Percentiles rank a stretch among this genome's conserved stretches.
These are phyloP conservation scores for Atlantisia rogersi DNA, from an alignment of 2,113 vertebrate species.

Conservation along the genomic window DNA sequence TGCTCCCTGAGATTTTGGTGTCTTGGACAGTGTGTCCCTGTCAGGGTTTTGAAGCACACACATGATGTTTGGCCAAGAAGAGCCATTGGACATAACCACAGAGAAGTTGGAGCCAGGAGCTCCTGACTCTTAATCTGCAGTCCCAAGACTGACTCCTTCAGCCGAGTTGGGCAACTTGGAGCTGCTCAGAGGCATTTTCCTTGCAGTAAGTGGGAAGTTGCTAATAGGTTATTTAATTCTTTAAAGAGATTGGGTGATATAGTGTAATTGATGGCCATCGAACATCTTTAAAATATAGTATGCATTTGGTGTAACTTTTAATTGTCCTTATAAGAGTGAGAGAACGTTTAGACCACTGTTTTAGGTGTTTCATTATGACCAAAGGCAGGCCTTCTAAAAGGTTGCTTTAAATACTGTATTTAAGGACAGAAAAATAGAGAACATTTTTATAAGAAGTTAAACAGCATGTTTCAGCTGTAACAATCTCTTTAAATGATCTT, in stretches of 20 bases:
- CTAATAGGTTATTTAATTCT: not conserved
- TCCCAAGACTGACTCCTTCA: not conserved
- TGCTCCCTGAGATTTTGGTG: not conserved
- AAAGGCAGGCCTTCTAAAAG: not conserved
- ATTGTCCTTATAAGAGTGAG: not conserved
- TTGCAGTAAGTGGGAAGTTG: not conserved
- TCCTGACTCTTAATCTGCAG: not conserved
- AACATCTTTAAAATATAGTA: not conserved
- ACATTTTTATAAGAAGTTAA: slow-evolving; percentile 65
- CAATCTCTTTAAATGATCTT: slow-evolving; percentile 73
- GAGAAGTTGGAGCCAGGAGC: not conserved
- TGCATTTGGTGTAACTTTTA: not conserved
- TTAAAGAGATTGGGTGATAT: not conserved
- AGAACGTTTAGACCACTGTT: not conserved
- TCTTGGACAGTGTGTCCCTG: not conserved
- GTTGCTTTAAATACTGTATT: not conserved
- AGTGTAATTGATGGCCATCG: not conserved
- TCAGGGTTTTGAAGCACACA: rapidly evolving
- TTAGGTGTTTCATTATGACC: not conserved
- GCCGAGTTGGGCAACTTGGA: not conserved
- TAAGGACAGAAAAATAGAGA: slow-evolving; percentile 42
- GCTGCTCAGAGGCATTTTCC: not conserved
- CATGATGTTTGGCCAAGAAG: rapidly evolving
- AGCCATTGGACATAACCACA: not conserved
- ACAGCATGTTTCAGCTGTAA: slow-evolving; percentile 68